These are phyloP conservation scores for Pachymerium ferrugineum DNA, from an alignment of 2,888 invertebrate species.

Conservation along the genomic window DNA sequence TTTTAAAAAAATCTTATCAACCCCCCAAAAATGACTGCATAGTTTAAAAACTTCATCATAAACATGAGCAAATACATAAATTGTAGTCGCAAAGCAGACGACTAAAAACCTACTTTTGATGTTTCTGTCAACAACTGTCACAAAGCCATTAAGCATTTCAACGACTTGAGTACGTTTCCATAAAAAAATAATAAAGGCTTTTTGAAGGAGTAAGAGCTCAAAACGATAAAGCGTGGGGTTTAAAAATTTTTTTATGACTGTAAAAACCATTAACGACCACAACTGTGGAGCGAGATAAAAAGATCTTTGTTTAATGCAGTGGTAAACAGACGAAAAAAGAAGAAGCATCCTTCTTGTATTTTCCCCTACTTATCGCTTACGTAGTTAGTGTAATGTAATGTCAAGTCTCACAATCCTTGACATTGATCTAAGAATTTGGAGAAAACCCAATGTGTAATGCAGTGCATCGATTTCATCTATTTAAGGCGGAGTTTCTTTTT, in stretches of 20 bases:
- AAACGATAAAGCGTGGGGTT: background rate
- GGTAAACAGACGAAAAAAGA: too few species aligned
- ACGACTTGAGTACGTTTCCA: background rate
- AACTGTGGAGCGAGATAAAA: background rate
- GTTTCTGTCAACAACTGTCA: slow-evolving; percentile 9
- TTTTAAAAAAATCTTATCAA: background rate
- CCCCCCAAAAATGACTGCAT: background rate
- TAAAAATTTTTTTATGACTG: background rate
- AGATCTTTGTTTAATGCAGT: background rate
- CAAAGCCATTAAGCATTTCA: background rate
- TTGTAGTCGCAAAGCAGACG: background rate
- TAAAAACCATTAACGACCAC: background rate
- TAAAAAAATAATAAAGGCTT: background rate
- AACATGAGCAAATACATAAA: slow-evolving; percentile 8
- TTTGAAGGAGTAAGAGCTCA: background rate
- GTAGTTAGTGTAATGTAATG: too few species aligned
- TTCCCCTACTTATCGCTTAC: too few species aligned
- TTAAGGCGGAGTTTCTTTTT: too few species aligned
- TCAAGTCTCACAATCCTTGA: too few species aligned
- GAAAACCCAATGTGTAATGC: too few species aligned
- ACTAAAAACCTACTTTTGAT: background rate
- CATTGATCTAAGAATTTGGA: too few species aligned
- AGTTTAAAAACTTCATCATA: background rate
- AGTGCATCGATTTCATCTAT: too few species aligned
- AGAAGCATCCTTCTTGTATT: too few species aligned